Percentiles rank a stretch among this genome's conserved stretches.
Evolutionary conservation across 2,888 invertebrate species (phyloP).

Genomic region (Lasioglossum zephyrum): DNA sequence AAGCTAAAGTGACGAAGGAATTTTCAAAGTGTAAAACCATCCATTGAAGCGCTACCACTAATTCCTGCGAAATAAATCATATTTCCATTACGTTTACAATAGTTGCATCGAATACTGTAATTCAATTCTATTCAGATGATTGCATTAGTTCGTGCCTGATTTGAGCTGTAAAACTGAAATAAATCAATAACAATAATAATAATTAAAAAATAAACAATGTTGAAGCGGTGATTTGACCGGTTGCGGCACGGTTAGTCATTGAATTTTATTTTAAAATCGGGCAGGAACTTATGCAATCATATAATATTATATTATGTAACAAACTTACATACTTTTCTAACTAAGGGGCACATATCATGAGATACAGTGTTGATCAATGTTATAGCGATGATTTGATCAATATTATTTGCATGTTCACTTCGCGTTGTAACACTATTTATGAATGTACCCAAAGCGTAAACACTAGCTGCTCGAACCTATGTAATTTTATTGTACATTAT

Average conservation of each 20-base stretch:
- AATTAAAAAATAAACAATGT: too few species aligned
- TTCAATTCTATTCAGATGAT: background rate
- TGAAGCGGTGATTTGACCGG: too few species aligned
- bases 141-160: too few species aligned
- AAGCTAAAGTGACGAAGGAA: conserved; percentile 91
- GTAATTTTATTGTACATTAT: conserved; percentile 26
- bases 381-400: conserved; percentile 96
- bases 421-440: conserved; percentile 93
- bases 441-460: conserved; percentile 97
- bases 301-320: background rate
- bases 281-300: too few species aligned
- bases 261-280: too few species aligned
- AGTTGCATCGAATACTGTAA: background rate
- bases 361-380: conserved; percentile 91
- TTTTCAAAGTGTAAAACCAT: conserved; percentile 94
- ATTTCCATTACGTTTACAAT: background rate
- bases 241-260: too few species aligned
- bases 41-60: conserved; percentile 94
- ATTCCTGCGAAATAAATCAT: conserved; percentile 86
- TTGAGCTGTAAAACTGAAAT: too few species aligned
- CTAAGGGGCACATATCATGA: conserved; percentile 94
- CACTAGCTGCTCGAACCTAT: conserved; percentile 95
- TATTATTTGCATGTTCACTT: conserved; percentile 96
- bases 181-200: too few species aligned
- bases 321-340: conserved; percentile 87